Evolutionary conservation across 1,140 invertebrate genomes (phyloP).

Genomic region (Elysia chlorotica): DNA sequence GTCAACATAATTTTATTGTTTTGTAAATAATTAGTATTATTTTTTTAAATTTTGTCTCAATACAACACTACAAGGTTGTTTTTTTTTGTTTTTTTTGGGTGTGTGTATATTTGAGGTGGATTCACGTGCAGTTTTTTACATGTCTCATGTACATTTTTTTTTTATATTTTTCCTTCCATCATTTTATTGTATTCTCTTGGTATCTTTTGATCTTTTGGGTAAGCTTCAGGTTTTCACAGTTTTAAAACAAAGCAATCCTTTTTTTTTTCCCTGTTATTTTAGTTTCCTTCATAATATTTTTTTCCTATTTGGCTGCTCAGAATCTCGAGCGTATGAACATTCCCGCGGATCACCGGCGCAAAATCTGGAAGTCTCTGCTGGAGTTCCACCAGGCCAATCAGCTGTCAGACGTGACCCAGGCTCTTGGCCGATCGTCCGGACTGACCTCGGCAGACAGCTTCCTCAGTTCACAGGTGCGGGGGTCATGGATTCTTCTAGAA

Average conservation of each 20-base stretch:
- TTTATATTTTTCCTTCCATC: background rate
- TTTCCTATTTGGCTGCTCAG: conserved; percentile 34
- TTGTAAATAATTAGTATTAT: too few relatives aligned
- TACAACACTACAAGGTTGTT: too few relatives aligned
- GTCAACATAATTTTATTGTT: too few relatives aligned
- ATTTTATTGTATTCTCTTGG: background rate
- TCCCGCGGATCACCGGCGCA: conserved; percentile 49
- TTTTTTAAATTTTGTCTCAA: too few relatives aligned
- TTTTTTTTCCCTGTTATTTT: background rate
- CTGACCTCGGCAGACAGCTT: conserved; percentile 41
- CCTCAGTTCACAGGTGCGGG: conserved; percentile 29
- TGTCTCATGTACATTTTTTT: too few relatives aligned
- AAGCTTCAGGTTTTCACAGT: too few relatives aligned
- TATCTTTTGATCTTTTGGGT: conserved; percentile 1
- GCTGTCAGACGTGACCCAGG: conserved; percentile 30
- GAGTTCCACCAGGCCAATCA: conserved; percentile 37
- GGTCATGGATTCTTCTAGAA: too few relatives aligned
- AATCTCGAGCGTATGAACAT: conserved; percentile 57
- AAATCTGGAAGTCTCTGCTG: conserved; percentile 54
- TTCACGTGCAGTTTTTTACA: too few relatives aligned
- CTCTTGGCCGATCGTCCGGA: conserved; percentile 18
- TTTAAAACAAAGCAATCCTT: too few relatives aligned
- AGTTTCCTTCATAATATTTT: background rate
- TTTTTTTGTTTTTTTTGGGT: too few relatives aligned
- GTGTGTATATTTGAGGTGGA: too few relatives aligned